These are phyloP conservation scores for Dendrophyllia cribrosa DNA, from an alignment of 64 coral and sea anemone genomes.

Conservation along the genomic window DNA sequence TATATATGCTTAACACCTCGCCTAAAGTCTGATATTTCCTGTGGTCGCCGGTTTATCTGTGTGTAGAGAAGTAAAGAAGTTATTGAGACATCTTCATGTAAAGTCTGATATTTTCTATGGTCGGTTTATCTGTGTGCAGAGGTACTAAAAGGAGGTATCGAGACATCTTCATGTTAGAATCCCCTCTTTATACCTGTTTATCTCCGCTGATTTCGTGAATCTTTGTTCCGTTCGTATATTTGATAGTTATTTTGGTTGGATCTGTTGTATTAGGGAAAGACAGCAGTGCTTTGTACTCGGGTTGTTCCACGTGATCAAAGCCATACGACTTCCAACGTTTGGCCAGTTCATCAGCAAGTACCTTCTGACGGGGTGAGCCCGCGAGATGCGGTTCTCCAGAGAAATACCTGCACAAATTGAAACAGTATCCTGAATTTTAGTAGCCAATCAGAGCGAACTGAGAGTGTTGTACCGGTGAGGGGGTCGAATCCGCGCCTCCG, in stretches of 20 bases:
- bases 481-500: too few relatives aligned
- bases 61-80: too few relatives aligned
- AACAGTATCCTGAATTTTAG: too few relatives aligned
- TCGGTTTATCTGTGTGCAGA: too few relatives aligned
- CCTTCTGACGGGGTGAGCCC: conserved; percentile 57
- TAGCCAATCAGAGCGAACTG: too few relatives aligned
- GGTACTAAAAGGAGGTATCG: too few relatives aligned
- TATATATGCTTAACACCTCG: too few relatives aligned
- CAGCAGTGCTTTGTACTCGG: conserved; percentile 79
- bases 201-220: conserved; percentile 56
- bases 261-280: conserved; percentile 71
- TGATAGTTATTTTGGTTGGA: conserved; percentile 66
- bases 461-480: too few relatives aligned
- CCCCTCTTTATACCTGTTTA: conserved; percentile 41
- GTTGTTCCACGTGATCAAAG: conserved; percentile 85
- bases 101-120: too few relatives aligned
- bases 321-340: conserved; percentile 65
- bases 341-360: conserved; percentile 61
- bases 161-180: not conserved
- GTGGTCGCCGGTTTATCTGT: too few relatives aligned
- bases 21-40: too few relatives aligned
- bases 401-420: conserved; percentile 62
- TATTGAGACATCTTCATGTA: not conserved
- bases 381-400: conserved; percentile 69
- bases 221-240: conserved; percentile 48